A percentile compares a stretch with the other conserved stretches of the same genome.
Conservation (phyloP, 2,888 invertebrate genomes). For the Diplazon laetatorius region DNA sequence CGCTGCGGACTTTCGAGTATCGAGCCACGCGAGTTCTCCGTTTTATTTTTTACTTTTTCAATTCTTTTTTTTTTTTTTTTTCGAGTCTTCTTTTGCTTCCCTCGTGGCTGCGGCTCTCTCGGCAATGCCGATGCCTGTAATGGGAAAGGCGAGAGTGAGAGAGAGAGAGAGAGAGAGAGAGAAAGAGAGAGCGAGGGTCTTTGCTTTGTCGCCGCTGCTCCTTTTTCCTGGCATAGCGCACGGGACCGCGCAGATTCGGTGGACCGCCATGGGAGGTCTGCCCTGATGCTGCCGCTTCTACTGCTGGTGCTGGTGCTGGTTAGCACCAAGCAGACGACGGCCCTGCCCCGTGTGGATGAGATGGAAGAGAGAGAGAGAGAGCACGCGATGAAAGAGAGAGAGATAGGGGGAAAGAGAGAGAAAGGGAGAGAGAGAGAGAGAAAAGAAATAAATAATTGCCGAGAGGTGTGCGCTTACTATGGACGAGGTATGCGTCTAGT, state of each 20-base stretch:
- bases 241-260: constrained; percentile 61
- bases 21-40: constrained; percentile 66
- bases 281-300: too few species aligned
- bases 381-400: too few species aligned
- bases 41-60: constrained; percentile 47
- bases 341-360: constrained; percentile 48
- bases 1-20: constrained; percentile 68
- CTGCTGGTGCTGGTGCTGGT: constrained; percentile 35
- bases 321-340: constrained; percentile 63
- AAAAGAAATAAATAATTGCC: constrained; percentile 46
- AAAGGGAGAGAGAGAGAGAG: constrained; percentile 19
- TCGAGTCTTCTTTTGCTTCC: constrained; percentile 44
- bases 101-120: constrained; percentile 60
- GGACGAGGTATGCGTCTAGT: too few species aligned
- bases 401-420: constrained; percentile 14
- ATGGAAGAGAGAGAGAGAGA: too few species aligned
- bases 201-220: constrained; percentile 60
- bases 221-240: constrained; percentile 59
- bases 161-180: constrained; percentile 37
- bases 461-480: constrained; percentile 31
- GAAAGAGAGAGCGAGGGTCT: constrained; percentile 45
- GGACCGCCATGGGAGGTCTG: constrained; percentile 51
- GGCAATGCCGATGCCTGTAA: constrained; percentile 50
- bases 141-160: too few species aligned
- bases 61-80: constrained; percentile 29